phyloP scores from a whole-genome alignment of 2,888 invertebrate species.

The Hypolimnas misippus region DNA sequence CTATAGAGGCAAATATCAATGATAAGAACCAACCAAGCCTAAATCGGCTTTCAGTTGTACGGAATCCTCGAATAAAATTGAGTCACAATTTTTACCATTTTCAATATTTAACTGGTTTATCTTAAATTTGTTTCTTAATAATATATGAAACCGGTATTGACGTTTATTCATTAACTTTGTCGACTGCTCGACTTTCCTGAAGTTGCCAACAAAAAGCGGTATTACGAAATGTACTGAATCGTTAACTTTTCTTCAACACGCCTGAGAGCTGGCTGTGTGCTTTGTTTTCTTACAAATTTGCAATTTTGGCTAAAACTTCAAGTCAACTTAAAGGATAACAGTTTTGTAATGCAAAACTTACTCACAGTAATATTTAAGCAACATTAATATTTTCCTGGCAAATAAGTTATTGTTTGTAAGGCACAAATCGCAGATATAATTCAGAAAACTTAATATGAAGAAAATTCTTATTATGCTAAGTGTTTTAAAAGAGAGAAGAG shows the following conservation, averaged over 20 bases:
- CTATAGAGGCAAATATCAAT: too few species aligned
- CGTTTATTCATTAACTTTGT: constrained; percentile 18
- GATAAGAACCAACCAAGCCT: too few species aligned
- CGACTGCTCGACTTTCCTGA: constrained; percentile 30
- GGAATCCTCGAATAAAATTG: too few species aligned
- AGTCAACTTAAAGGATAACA: constrained; percentile 37
- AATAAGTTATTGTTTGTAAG: background rate
- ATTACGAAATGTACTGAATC: constrained; percentile 45
- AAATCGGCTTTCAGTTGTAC: too few species aligned
- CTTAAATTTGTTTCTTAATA: too few species aligned
- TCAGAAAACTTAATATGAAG: too few species aligned
- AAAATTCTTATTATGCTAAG: too few species aligned
- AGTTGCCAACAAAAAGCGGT: constrained; percentile 45
- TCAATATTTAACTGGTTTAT: too few species aligned
- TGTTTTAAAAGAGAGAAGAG: too few species aligned
- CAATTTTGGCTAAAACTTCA: constrained; percentile 47
- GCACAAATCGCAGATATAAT: background rate
- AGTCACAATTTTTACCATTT: too few species aligned
- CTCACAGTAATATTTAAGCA: constrained; percentile 25
- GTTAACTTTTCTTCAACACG: constrained; percentile 40
- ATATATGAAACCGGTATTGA: constrained; percentile 8
- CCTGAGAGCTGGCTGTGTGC: constrained; percentile 43
- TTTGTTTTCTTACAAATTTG: constrained; percentile 51
- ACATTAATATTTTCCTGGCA: background rate
- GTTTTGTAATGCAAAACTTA: constrained; percentile 36